Evolutionary conservation across 2,113 vertebrate genomes (phyloP), one percentile per base, ranked within the genome.

Genomic region (Paraplagusia blochii): DNA sequence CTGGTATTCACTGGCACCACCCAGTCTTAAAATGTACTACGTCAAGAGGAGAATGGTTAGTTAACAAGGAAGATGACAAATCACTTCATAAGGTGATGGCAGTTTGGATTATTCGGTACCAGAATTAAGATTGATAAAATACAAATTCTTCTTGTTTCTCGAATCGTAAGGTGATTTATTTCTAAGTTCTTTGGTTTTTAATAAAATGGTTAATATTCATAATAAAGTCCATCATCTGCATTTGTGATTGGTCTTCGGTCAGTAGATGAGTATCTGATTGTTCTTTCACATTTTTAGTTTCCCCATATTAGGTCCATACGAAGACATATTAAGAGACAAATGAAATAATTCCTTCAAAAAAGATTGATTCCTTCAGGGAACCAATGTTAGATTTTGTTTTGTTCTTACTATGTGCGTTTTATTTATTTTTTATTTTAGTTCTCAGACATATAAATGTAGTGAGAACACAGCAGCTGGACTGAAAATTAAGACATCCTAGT

Each of bases 1-100:
- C 46, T 39, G 51, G 61, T 46, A 17, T 58, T 67, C 38, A 53
- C 44, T 14, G 36, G 42, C 10, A 14, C 18, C 12, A 33, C 6
- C 3, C 11, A 50, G 53, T 29, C 8, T 12, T 36, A 58, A 43
- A 64, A 18, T 8, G 44, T 38, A 53, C 8, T 14, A 53, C 15
- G 34, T 33, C 17, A 44, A 40, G 1, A 47, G 45, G 11, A 19
- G 14, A 5, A n/a, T 19, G 35, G 47, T 66, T 22, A 48, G 15
- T 44, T 8, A 16, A 1, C n/a, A 3, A 43, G 14, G 42, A n/a
- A 29, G 35, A 53, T 17, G 58, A 63, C 15, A 45, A 34, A 43
- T 44, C 18, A 60, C 16, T 19, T 29, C 4, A 40, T 13, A 12
- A 10, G 36, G 38, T 4, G 11, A 5, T 10, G 38, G 9, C 13